These are phyloP conservation scores for Coremacera marginata DNA, from an alignment of 2,888 invertebrate species.

Conservation along the genomic window DNA sequence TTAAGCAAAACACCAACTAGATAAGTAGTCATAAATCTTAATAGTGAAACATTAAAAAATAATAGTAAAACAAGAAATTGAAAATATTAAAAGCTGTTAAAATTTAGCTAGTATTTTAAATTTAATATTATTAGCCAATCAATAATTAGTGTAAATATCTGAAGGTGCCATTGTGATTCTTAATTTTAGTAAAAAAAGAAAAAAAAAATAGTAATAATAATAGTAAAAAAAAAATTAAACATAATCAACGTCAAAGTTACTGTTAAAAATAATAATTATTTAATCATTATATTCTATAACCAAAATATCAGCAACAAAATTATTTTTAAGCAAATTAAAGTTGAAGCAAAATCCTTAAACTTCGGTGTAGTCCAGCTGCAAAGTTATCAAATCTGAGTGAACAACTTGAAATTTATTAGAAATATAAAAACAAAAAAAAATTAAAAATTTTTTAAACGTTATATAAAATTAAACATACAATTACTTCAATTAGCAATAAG, in stretches of 20 bases:
- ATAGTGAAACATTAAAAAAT: neutral
- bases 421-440: neutral
- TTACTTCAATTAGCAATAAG: neutral
- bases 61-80: constrained; percentile 32
- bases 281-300: constrained; percentile 44
- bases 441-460: neutral
- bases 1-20: constrained; percentile 51
- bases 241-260: constrained; percentile 41
- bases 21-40: constrained; percentile 26
- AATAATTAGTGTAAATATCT: constrained; percentile 52
- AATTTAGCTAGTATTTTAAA: constrained; percentile 48
- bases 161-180: constrained; percentile 67
- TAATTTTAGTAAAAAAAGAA: constrained; percentile 60
- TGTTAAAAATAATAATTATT: constrained; percentile 44
- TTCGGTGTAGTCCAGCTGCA: constrained; percentile 37
- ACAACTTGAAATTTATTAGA: constrained; percentile 20
- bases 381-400: constrained; percentile 27
- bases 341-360: constrained; percentile 29
- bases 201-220: constrained; percentile 39
- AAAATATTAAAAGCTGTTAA: constrained; percentile 3
- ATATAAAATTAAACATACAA: too few relatives aligned
- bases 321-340: constrained; percentile 24
- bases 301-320: constrained; percentile 45
- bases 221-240: constrained; percentile 37
- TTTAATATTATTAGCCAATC: constrained; percentile 48